Evolutionary conservation across 1,140 invertebrate genomes (phyloP), one percentile per base, ranked within the genome.

Genomic region (Chlorops oryzae): DNA sequence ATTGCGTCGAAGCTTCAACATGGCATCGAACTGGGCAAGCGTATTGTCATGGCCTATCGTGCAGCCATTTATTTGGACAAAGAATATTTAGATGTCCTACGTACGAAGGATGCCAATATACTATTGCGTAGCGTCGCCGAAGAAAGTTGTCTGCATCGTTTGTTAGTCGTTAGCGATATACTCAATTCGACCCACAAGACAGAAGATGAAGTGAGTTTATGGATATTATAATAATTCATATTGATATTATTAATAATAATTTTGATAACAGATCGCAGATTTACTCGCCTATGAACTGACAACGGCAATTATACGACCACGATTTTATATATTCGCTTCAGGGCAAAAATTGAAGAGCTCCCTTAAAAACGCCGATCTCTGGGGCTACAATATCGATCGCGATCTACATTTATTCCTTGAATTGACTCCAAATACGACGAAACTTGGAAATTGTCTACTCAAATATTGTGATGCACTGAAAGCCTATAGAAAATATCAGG

Each of bases 91-190:
- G 70, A 75, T 28, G 62, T 83, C 28, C 51, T 81, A 24, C 63
- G 71, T 1, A 69, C 75, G 18, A 73, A 73, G 43, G 74, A 82
- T 63, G 73, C 77, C 0, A 65, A 74, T 18, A 62, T 72, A 43
- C 68, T 82, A 44, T 58, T 83, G 7, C 75, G 77, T 54, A 75
- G 76, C 43, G 72, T 78, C 9, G 64, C 79, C n/a, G 70, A 73
- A 27, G 74, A 74, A 32, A 72, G 78, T 56, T 76, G 72, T 43
- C 57, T 73, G 24, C 74, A 79, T 51, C 81, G 80, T 51, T 60
- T 81, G 13, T 69, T 80, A 43, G 74, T 80, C n/a, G 76, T 80
- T 9, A 74, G 73, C 50, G 79, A 81, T 58, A 74, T 79, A 44
- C 68, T 78, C 40, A 63, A 59, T 13, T 75, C 77, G 3, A 77